Conservation (phyloP, 2,888 invertebrate species). For the Stomorhina lunata region DNA sequence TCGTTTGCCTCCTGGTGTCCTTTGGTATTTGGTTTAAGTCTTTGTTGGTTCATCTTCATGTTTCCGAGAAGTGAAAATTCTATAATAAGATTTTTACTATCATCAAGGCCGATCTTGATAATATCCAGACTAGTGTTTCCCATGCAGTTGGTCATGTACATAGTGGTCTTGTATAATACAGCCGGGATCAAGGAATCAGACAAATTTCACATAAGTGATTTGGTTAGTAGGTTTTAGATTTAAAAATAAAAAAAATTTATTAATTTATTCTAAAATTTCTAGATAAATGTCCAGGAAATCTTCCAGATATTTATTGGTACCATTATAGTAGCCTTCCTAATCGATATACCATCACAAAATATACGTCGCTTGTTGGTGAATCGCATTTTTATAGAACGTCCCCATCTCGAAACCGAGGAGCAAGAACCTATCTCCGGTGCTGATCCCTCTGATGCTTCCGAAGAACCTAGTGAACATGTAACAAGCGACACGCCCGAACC, state of each 20-base stretch:
- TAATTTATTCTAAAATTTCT: conserved; percentile 68
- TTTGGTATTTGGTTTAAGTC: conserved; percentile 82
- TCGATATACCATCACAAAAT: conserved; percentile 85
- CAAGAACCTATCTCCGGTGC: conserved; percentile 61
- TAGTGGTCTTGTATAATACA: conserved; percentile 84
- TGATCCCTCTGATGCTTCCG: conserved; percentile 68
- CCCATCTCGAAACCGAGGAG: conserved; percentile 66
- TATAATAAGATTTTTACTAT: conserved; percentile 78
- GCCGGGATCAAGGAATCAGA: conserved; percentile 83
- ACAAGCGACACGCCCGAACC: conserved; percentile 70
- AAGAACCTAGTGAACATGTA: conserved; percentile 56
- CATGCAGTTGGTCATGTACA: conserved; percentile 84
- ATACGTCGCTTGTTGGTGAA: conserved; percentile 77
- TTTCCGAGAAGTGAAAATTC: conserved; percentile 70
- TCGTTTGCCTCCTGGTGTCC: conserved; percentile 85
- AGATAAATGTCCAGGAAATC: conserved; percentile 83
- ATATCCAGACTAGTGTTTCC: conserved; percentile 86
- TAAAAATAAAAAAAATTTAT: not conserved
- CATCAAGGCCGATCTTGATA: conserved; percentile 82
- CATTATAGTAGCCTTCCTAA: conserved; percentile 82
- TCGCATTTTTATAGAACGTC: conserved; percentile 75
- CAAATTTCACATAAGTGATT: conserved; percentile 82
- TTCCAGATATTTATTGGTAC: conserved; percentile 81
- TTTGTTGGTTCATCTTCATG: conserved; percentile 84
- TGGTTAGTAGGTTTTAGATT: conserved; percentile 81